phyloP scores from a whole-genome alignment of 2,888 invertebrate species.

The Aphidius colemani region DNA sequence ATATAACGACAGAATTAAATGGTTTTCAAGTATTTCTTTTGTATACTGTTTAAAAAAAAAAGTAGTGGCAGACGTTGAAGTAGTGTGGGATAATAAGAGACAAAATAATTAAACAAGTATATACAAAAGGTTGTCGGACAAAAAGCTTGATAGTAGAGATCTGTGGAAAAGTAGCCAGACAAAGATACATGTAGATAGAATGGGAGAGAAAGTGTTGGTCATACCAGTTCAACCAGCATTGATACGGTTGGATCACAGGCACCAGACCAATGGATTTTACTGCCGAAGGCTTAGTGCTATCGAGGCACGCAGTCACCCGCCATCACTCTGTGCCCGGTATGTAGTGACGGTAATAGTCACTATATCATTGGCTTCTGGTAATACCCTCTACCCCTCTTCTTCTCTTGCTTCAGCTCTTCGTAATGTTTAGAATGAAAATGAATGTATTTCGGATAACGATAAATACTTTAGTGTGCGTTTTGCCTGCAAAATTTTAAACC shows the following conservation, averaged over 20 bases:
- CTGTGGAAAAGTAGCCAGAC: conserved; percentile 21
- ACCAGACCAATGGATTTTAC: conserved; percentile 59
- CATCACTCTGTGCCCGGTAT: conserved; percentile 59
- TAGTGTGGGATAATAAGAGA: too few relatives aligned
- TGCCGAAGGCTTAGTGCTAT: conserved; percentile 60
- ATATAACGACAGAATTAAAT: too few relatives aligned
- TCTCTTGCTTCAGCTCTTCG: conserved; percentile 37
- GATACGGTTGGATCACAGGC: conserved; percentile 60
- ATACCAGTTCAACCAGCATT: conserved; percentile 57
- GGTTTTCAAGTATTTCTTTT: too few relatives aligned
- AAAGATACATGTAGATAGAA: conserved; percentile 21
- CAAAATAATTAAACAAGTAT: too few relatives aligned
- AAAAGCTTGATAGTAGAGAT: conserved; percentile 30
- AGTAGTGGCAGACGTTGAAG: too few relatives aligned
- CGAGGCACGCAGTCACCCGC: conserved; percentile 60
- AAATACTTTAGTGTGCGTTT: conserved; percentile 46
- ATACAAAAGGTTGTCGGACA: conserved; percentile 38
- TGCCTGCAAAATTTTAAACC: conserved; percentile 27
- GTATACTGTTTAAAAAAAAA: too few relatives aligned
- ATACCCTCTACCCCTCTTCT: conserved; percentile 44
- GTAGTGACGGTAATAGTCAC: conserved; percentile 61
- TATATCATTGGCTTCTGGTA: conserved; percentile 61
- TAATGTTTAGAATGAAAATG: conserved; percentile 60
- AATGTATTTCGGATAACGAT: conserved; percentile 61
- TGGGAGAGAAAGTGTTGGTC: conserved; percentile 34